phyloP scores from a whole-genome alignment of 2,113 vertebrate genomes.

The Melospiza melodia region DNA sequence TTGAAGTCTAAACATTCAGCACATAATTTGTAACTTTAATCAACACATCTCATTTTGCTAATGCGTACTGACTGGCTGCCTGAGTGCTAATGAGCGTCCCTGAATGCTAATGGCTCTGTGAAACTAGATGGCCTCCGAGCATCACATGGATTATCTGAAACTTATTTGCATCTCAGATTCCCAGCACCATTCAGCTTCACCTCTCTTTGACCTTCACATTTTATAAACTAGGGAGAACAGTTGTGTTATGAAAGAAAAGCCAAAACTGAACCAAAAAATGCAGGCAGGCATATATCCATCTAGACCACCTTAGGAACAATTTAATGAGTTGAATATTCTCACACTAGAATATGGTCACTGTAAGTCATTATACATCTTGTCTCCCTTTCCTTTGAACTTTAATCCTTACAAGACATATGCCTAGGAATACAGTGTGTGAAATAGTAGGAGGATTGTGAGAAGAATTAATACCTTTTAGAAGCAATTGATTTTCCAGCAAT shows the following conservation, averaged over 20 bases:
- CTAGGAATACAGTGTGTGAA: neutral
- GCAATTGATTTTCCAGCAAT: neutral
- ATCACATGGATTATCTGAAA: constrained; percentile 60
- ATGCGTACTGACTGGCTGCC: constrained; percentile 62
- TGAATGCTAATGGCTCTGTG: constrained; percentile 62
- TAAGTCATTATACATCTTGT: neutral
- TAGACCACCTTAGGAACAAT: neutral
- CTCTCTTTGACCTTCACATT: constrained; percentile 68
- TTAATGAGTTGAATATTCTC: neutral
- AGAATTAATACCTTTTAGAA: neutral
- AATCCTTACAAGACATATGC: neutral
- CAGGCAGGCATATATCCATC: neutral
- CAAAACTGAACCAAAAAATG: constrained; percentile 20
- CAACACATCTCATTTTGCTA: constrained; percentile 73
- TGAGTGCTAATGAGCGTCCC: constrained; percentile 64
- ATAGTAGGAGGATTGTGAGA: neutral
- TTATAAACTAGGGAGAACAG: constrained; percentile 42
- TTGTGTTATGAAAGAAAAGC: constrained; percentile 15
- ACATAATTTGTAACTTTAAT: constrained; percentile 74
- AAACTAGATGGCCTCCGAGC: constrained; percentile 32
- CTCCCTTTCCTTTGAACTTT: neutral
- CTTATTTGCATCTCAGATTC: constrained; percentile 63
- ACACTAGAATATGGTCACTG: neutral
- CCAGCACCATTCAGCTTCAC: constrained; percentile 55
- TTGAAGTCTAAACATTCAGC: constrained; percentile 63